A percentile compares a stretch with the other conserved stretches of the same genome.
Evolutionary conservation across 2,888 invertebrate genomes (phyloP).

Genomic region (Conus canariensis): DNA sequence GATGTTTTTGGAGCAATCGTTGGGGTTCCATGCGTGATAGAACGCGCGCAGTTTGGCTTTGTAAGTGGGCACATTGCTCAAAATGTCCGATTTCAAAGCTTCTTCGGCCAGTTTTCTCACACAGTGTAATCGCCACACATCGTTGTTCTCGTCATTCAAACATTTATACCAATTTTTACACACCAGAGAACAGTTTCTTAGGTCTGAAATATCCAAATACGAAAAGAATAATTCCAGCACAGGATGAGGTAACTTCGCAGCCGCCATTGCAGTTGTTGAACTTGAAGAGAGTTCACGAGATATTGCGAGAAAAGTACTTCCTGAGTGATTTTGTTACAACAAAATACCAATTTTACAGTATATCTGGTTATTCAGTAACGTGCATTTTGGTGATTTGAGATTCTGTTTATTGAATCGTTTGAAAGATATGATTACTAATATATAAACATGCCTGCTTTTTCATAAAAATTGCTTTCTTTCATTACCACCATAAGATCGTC

Average conservation of each 20-base stretch:
- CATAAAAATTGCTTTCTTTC: slow-evolving; percentile 13
- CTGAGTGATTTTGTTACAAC: not conserved
- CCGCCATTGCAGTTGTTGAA: slow-evolving; percentile 65
- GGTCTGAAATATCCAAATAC: slow-evolving; percentile 91
- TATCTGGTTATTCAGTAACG: not conserved
- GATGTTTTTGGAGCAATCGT: slow-evolving; percentile 97
- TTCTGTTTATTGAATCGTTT: not conserved
- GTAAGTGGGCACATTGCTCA: slow-evolving; percentile 92
- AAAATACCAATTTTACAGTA: not conserved
- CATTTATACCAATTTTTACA: slow-evolving; percentile 96
- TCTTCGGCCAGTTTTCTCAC: slow-evolving; percentile 91
- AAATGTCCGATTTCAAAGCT: slow-evolving; percentile 92
- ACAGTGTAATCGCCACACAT: slow-evolving; percentile 96
- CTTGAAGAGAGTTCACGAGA: slow-evolving; percentile 43
- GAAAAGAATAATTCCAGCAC: slow-evolving; percentile 84
- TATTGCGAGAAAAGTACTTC: slow-evolving; percentile 38
- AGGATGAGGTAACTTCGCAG: slow-evolving; percentile 69
- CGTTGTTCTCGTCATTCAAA: slow-evolving; percentile 94
- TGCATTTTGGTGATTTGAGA: not conserved
- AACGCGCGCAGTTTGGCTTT: slow-evolving; percentile 94
- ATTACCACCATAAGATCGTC: not conserved
- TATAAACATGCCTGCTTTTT: not conserved
- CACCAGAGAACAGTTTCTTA: slow-evolving; percentile 92
- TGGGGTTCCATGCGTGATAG: slow-evolving; percentile 97
- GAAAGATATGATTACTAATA: not conserved